Base-by-base conservation (phyloP, 2,888 invertebrate genomes). In the Anoncus sp. region DNA sequence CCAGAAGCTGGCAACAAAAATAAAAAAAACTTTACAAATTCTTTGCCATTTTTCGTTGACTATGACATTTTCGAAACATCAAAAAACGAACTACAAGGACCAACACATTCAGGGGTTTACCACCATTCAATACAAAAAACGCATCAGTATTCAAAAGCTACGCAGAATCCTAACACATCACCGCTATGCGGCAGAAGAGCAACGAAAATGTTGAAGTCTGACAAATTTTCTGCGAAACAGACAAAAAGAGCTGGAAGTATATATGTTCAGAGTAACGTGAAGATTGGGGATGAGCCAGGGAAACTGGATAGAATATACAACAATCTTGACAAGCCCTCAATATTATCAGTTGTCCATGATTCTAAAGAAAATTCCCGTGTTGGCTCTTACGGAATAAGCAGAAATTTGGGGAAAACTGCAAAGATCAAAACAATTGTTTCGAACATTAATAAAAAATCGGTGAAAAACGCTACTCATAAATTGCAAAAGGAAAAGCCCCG, bases 51-150 rank as follows among this genome's bases (percentile, higher is more conserved):
- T 38, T 38, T 47, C 12, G 60, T 51, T 5, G 49, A 40, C 14
- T 18, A 51, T 4, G 38, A 51, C 24, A 27, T 70, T 16, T 14
- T n/a, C 12, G 63, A 63, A 16, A 45, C 18, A 18, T 14, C 12
- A 47, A 55, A 55, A 16, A 63, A 72, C 18, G 24, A 63, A 35
- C 31, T 63, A 27, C 14, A 51, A n/a, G 51, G n/a, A n/a, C 27
- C 27, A 6, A n/a, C 9, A 2, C 3, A 3, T 14, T 14, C 14
- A n/a, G 22, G 10, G 1, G n/a, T 27, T 38, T 45, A 16, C 12
- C 12, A 43, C 5, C 12, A 18, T 7, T 55, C n/a, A 9, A 22
- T 10, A 47, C 47, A 22, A 55, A 55, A 24, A 47, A 31, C 43
- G 9, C 16, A 12, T n/a, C 31, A 47, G 5, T 20, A 16, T 22